Evolutionary conservation across 2,888 invertebrate genomes (phyloP), one percentile per base, ranked within the genome.

Genomic region (Gastrophysa polygoni): DNA sequence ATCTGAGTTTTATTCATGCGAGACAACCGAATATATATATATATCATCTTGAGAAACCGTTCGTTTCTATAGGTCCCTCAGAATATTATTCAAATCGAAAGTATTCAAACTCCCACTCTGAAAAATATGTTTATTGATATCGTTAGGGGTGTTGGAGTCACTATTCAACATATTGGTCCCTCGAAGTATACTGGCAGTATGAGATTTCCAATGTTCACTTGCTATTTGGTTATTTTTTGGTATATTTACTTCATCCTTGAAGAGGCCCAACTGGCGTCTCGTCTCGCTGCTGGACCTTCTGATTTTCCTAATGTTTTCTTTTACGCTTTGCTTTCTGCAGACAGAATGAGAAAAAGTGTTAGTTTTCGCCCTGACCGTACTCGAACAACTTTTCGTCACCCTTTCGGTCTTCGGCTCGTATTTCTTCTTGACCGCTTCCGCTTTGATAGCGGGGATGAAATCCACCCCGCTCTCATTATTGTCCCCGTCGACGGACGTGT

Each of bases 141-240:
- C 69, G 64, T 50, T 61, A 48, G 49, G 51, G 63, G 59, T 55
- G 48, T 57, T 65, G 20, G 55, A 38, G 38, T 56, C 50, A 57
- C 61, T 56, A 51, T 68, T 64, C 48, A 73, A 70, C 57, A 72
- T 61, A 63, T 74, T 69, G 73, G 76, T 77, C 63, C 77, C 76
- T 67, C 74, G 77, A 18, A 81, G 68, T 57, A 86, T 85, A 78
- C 85, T 86, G 68, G 84, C 84, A 38, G 85, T 86, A 73, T 85
- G 84, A 56, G 83, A 82, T 76, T 86, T 85, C 85, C 86, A 86
- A 64, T 55, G 21, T 18, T 61, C 67, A 60, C 63, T 56, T 11
- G 62, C 50, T 18, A 67, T 69, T 66, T 71, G 70, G 56, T 66
- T 61, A n/a, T n/a, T 17, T 48, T 21, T 54, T 48, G 17, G 54